Percentiles rank a stretch among this genome's conserved stretches.
phyloP scores from a whole-genome alignment of 2,888 invertebrate genomes.

The Candidula unifasciata region DNA sequence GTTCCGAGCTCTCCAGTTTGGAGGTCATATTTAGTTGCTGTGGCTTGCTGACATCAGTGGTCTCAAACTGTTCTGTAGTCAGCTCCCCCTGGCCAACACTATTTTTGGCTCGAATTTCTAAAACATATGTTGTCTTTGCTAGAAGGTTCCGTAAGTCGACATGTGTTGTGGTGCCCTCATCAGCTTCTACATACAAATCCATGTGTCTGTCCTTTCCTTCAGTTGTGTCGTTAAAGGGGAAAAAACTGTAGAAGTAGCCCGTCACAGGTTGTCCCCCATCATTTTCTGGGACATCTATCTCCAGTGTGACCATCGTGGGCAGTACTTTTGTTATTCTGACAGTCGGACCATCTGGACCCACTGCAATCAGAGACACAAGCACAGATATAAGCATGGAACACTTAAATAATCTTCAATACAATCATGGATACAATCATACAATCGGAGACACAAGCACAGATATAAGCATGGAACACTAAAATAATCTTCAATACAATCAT shows the following conservation, averaged over 20 bases:
- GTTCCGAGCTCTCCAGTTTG: background rate
- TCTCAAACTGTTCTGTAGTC: background rate
- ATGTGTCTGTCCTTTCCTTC: background rate
- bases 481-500: too few relatives aligned
- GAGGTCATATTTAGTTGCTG: constrained; percentile 29
- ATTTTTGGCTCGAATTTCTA: constrained; percentile 25
- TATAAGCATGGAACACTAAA: too few relatives aligned
- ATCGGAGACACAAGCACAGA: too few relatives aligned
- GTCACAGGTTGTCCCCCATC: constrained; percentile 22
- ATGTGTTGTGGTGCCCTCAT: background rate
- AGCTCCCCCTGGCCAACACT: background rate
- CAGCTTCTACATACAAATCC: background rate
- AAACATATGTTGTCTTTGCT: constrained; percentile 25
- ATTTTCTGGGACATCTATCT: background rate
- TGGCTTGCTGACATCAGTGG: constrained; percentile 39
- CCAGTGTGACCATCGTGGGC: constrained; percentile 27
- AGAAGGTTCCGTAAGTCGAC: constrained; percentile 1
- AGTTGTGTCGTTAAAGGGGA: background rate
- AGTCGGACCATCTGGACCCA: background rate
- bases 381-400: background rate
- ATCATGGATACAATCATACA: background rate
- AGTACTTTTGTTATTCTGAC: background rate
- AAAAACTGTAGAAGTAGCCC: constrained; percentile 16
- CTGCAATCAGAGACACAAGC: background rate
- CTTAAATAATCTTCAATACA: background rate